Evolutionary conservation across 2,113 vertebrate genomes (phyloP).

Genomic region (Stigmatopora nigra): DNA sequence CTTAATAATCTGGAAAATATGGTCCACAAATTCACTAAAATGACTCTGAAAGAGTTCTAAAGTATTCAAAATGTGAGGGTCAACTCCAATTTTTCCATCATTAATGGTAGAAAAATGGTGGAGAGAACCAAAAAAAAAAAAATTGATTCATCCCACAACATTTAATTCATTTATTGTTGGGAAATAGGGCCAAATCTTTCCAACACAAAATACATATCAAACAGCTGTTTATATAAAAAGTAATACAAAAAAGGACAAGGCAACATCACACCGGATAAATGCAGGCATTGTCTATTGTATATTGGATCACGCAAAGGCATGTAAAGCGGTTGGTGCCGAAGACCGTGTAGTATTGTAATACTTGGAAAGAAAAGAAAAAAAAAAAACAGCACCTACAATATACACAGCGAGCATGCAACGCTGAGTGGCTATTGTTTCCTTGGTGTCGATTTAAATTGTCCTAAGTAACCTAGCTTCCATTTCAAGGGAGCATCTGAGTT

Average conservation of each 20-base stretch:
- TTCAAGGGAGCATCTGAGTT: constrained; percentile 24
- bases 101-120: too few species aligned
- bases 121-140: neutral
- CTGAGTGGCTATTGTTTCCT: constrained; percentile 26
- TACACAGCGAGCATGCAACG: constrained; percentile 43
- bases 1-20: too few species aligned
- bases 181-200: constrained; percentile 47
- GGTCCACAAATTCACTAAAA: neutral
- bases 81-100: too few species aligned
- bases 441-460: constrained; percentile 30
- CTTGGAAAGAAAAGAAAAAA: constrained; percentile 10
- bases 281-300: constrained; percentile 31
- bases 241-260: constrained; percentile 44
- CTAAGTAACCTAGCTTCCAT: constrained; percentile 34
- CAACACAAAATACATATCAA: constrained; percentile 59
- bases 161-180: constrained; percentile 51
- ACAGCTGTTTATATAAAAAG: constrained; percentile 53
- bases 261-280: constrained; percentile 44
- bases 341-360: constrained; percentile 25
- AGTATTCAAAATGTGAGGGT: too few species aligned
- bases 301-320: constrained; percentile 32
- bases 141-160: constrained; percentile 10
- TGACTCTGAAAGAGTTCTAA: neutral
- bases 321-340: constrained; percentile 18
- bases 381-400: constrained; percentile 30